Conservation (phyloP, 2,888 invertebrate genomes). For the Ernsta delagoae region DNA sequence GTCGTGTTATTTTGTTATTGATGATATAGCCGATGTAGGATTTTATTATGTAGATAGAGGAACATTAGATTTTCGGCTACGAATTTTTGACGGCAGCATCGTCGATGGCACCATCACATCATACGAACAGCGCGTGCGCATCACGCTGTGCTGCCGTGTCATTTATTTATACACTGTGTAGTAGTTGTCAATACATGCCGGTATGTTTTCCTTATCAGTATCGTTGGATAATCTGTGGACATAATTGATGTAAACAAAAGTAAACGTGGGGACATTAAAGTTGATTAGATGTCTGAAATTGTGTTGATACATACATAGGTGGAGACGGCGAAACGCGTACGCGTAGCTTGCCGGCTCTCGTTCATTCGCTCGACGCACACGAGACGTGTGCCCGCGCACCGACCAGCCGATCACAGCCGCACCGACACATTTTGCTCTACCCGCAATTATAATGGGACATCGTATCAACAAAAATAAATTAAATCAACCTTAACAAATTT, state of each 20-base stretch:
- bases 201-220: conserved; percentile 57
- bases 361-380: conserved; percentile 68
- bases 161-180: conserved; percentile 65
- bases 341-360: conserved; percentile 39
- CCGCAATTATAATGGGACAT: conserved; percentile 37
- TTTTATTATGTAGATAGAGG: too few species aligned
- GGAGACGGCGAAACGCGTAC: conserved; percentile 49
- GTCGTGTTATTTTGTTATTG: too few species aligned
- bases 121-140: conserved; percentile 64
- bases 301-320: too few species aligned
- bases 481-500: not conserved
- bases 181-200: conserved; percentile 52
- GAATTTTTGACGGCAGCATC: conserved; percentile 42
- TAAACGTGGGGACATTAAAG: conserved; percentile 55
- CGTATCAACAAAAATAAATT: conserved; percentile 12
- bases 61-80: conserved; percentile 36
- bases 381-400: conserved; percentile 66
- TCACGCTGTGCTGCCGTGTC: conserved; percentile 68
- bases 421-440: conserved; percentile 42
- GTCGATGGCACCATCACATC: conserved; percentile 64
- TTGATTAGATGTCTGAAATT: conserved; percentile 65
- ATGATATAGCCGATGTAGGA: too few species aligned
- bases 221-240: conserved; percentile 58
- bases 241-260: conserved; percentile 60
- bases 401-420: conserved; percentile 29